Evolutionary conservation across 2,113 vertebrate species (phyloP).

Genomic region (Lipophrys pholis): DNA sequence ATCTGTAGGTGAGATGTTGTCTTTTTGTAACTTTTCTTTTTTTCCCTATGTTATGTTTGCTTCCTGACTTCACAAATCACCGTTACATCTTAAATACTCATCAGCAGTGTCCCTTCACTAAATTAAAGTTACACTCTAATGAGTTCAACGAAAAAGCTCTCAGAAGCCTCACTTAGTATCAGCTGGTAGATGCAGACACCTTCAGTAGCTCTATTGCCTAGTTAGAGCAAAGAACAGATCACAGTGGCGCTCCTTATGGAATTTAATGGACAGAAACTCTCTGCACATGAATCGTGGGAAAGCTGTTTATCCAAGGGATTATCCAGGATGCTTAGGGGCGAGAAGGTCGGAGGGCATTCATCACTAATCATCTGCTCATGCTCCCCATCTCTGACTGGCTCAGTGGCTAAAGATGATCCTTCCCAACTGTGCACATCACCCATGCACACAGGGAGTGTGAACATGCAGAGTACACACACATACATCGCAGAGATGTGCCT

Average conservation of each 20-base stretch:
- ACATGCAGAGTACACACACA: slow-evolving; percentile 8
- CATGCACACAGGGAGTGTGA: slow-evolving; percentile 21
- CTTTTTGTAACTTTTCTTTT: neutral
- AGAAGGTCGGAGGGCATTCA: slow-evolving; percentile 69
- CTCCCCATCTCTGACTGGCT: slow-evolving; percentile 67
- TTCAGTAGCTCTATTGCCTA: slow-evolving; percentile 11
- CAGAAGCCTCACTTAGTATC: neutral
- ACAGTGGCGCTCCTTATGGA: slow-evolving; percentile 35
- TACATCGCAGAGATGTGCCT: slow-evolving; percentile 16
- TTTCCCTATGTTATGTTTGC: no score
- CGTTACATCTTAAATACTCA: neutral
- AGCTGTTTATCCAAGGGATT: slow-evolving; percentile 75
- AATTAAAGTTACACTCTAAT: neutral
- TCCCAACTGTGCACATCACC: slow-evolving; percentile 59
- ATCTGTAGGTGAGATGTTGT: neutral
- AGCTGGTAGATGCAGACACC: neutral
- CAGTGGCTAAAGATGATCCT: slow-evolving; percentile 65
- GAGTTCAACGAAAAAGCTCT: no score
- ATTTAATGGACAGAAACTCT: slow-evolving; percentile 50
- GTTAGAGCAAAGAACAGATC: slow-evolving; percentile 36
- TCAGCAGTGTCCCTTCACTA: neutral
- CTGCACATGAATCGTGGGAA: slow-evolving; percentile 57
- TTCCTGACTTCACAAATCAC: neutral
- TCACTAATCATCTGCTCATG: slow-evolving; percentile 76
- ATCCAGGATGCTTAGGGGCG: slow-evolving; percentile 67